Evolutionary conservation across 2,888 invertebrate species (phyloP).

Genomic region (Drosophila yooni): DNA sequence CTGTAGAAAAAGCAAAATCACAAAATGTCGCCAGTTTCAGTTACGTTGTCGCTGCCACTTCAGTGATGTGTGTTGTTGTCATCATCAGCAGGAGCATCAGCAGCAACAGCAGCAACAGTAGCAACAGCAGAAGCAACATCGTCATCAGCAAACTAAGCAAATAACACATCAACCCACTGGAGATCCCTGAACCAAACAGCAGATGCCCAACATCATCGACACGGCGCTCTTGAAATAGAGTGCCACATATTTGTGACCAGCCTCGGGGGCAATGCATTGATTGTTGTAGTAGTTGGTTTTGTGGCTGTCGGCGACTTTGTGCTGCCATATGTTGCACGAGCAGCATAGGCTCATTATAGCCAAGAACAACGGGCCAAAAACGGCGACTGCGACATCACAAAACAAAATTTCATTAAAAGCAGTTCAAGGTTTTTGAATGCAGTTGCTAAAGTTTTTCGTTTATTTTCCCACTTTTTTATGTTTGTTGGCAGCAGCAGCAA

Average conservation of each 20-base stretch:
- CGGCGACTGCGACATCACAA: slow-evolving; percentile 18
- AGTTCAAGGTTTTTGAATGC: slow-evolving; percentile 74
- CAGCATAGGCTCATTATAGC: slow-evolving; percentile 62
- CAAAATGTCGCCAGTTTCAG: slow-evolving; percentile 55
- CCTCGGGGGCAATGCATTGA: slow-evolving; percentile 45
- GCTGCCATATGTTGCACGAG: slow-evolving; percentile 71
- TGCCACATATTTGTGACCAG: slow-evolving; percentile 46
- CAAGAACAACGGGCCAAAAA: slow-evolving; percentile 17
- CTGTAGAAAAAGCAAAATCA: slow-evolving; percentile 41
- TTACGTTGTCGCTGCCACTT: slow-evolving; percentile 35
- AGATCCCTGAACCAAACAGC: slow-evolving; percentile 24
- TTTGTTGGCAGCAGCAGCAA: slow-evolving; percentile 31
- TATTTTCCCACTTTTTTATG: slow-evolving; percentile 22
- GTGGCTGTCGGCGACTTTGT: slow-evolving; percentile 31
- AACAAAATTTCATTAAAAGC: slow-evolving; percentile 74
- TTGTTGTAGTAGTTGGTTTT: slow-evolving; percentile 29
- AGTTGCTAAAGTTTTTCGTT: slow-evolving; percentile 63
- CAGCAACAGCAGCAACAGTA: slow-evolving; percentile 8
- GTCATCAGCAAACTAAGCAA: slow-evolving; percentile 36
- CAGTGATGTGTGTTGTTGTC: slow-evolving; percentile 3
- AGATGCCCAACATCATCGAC: slow-evolving; percentile 40
- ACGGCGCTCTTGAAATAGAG: slow-evolving; percentile 32
- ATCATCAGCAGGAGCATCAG: slow-evolving; percentile 4
- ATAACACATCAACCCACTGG: slow-evolving; percentile 10
- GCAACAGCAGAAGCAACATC: slow-evolving; percentile 30